Conservation (phyloP, 2,888 invertebrate genomes). For the Tortrix viridana region DNA sequence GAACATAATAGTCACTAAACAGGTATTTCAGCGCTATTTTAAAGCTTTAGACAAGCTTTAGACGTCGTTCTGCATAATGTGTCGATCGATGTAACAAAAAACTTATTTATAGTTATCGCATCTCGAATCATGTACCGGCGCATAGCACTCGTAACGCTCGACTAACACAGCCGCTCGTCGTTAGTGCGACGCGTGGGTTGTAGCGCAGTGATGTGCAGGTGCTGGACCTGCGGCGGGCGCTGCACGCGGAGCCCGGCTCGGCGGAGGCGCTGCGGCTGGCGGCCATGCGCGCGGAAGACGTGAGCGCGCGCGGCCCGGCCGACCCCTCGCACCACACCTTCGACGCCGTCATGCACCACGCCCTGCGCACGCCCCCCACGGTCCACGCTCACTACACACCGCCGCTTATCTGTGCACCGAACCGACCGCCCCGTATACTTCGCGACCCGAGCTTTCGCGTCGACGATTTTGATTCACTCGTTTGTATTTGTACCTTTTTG, state of each 20-base stretch:
- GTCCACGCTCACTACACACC: slow-evolving; percentile 56
- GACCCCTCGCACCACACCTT: slow-evolving; percentile 74
- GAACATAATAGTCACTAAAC: slow-evolving; percentile 7
- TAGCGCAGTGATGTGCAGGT: slow-evolving; percentile 83
- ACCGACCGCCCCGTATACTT: no score
- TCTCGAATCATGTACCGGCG: no score
- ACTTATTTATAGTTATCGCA: no score
- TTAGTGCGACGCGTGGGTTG: slow-evolving; percentile 39
- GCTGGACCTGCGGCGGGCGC: slow-evolving; percentile 91
- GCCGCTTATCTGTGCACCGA: slow-evolving; percentile 44
- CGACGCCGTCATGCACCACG: slow-evolving; percentile 83
- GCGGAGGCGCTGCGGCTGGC: slow-evolving; percentile 83
- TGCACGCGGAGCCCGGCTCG: slow-evolving; percentile 88
- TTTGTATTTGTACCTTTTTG: no score
- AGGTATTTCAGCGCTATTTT: slow-evolving; percentile 7
- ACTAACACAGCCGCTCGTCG: background rate
- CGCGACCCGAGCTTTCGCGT: background rate
- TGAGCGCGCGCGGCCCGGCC: slow-evolving; percentile 71
- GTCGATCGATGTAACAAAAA: slow-evolving; percentile 14
- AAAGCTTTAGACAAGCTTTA: slow-evolving; percentile 10
- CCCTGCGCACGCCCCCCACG: slow-evolving; percentile 79
- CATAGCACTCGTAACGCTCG: no score
- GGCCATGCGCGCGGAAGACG: slow-evolving; percentile 79
- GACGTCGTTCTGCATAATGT: slow-evolving; percentile 31
- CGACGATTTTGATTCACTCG: no score